These are phyloP conservation scores for Melanerpes formicivorus DNA, from an alignment of 2,113 vertebrate species.

Conservation along the genomic window DNA sequence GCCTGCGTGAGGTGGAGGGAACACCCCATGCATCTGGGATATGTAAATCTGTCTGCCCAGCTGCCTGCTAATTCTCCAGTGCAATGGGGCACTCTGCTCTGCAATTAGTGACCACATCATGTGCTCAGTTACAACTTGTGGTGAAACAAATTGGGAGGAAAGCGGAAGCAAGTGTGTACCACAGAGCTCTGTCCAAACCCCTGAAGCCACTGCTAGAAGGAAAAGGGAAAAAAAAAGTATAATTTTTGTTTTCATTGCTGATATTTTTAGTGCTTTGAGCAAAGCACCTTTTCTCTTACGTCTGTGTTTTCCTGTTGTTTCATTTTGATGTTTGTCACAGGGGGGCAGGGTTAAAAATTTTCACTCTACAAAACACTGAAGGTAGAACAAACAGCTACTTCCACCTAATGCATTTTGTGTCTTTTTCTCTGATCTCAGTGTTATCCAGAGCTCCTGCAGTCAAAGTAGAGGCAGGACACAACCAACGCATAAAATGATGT, in stretches of 20 bases:
- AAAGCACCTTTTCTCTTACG: not conserved
- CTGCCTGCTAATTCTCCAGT: not conserved
- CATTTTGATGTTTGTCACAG: not conserved
- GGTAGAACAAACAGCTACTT: not conserved
- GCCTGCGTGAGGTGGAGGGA: not conserved
- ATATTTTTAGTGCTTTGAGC: not conserved
- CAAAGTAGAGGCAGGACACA: not conserved
- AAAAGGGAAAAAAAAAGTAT: not conserved
- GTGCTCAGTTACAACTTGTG: not conserved
- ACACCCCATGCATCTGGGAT: not conserved
- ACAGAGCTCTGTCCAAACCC: not conserved
- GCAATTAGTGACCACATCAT: not conserved
- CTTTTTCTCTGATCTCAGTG: not conserved
- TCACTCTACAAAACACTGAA: not conserved
- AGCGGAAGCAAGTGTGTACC: not conserved
- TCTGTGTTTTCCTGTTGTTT: not conserved
- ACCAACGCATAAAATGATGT: not conserved
- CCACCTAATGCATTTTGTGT: not conserved
- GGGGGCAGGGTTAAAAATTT: not conserved
- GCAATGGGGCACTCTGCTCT: not conserved
- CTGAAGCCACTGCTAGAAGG: not conserved
- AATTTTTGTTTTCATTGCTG: not conserved
- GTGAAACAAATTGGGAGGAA: not conserved
- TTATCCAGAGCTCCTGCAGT: not conserved
- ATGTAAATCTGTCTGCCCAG: constrained; percentile 7